phyloP scores from a whole-genome alignment of 1,140 invertebrate genomes.

The Drosophila azteca region DNA sequence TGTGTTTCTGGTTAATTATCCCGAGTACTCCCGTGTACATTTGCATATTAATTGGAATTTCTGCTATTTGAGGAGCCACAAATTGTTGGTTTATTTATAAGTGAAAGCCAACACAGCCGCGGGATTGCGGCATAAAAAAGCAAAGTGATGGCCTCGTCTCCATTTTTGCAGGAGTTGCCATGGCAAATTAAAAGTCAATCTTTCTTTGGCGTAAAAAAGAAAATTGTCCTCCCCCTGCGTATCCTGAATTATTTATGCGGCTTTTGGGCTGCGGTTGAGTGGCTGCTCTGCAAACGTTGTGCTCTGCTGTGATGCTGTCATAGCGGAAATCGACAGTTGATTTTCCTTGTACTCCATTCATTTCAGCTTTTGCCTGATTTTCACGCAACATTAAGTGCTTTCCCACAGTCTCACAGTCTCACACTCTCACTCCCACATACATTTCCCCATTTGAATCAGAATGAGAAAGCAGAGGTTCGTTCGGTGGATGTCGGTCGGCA shows the following conservation, averaged over 20 bases:
- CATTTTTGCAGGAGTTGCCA: slow-evolving; percentile 23
- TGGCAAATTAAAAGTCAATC: slow-evolving; percentile 65
- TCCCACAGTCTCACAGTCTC: too few relatives aligned
- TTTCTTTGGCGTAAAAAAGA: slow-evolving; percentile 22
- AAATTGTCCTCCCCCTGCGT: slow-evolving; percentile 21
- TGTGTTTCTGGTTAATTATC: slow-evolving; percentile 36
- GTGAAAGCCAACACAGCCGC: slow-evolving; percentile 11
- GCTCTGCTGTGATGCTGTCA: slow-evolving; percentile 39
- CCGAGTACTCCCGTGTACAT: slow-evolving; percentile 22
- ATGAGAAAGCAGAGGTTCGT: slow-evolving; percentile 33
- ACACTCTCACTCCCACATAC: too few relatives aligned
- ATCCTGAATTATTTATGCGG: slow-evolving; percentile 50
- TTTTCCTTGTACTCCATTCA: slow-evolving; percentile 39
- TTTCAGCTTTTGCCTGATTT: slow-evolving; percentile 53
- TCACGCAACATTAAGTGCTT: slow-evolving; percentile 71
- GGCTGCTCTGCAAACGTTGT: slow-evolving; percentile 48
- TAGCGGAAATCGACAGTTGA: slow-evolving; percentile 27
- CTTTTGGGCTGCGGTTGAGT: slow-evolving; percentile 1
- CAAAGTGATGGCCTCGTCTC: background rate
- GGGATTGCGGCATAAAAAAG: background rate
- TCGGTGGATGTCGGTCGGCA: slow-evolving; percentile 30
- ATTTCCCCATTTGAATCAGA: slow-evolving; percentile 30
- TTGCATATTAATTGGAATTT: slow-evolving; percentile 72
- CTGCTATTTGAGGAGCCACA: slow-evolving; percentile 48
- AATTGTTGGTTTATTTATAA: slow-evolving; percentile 51